Conservation (phyloP, 1,140 invertebrate genomes). For the Phocides pigmalion region DNA sequence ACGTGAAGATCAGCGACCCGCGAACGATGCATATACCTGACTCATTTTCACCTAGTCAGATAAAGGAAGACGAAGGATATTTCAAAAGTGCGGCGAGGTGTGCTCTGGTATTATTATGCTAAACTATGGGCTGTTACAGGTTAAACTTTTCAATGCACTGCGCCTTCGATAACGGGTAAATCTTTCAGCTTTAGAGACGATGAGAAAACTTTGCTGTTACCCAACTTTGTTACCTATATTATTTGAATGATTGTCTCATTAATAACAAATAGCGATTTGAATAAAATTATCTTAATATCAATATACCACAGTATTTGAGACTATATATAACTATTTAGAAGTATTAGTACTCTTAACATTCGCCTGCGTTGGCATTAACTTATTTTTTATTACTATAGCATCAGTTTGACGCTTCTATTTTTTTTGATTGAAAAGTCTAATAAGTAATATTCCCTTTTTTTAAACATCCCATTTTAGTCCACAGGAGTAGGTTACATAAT, state of each 20-base stretch:
- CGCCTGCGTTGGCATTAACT: too few relatives aligned
- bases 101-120: constrained; percentile 28
- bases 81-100: constrained; percentile 21
- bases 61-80: constrained; percentile 5
- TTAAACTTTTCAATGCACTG: constrained; percentile 15
- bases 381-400: too few relatives aligned
- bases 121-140: constrained; percentile 23
- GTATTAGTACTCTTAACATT: too few relatives aligned
- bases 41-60: background rate
- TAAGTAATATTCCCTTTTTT: too few relatives aligned
- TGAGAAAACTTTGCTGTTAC: constrained; percentile 10
- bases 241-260: too few relatives aligned
- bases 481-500: background rate
- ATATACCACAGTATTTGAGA: too few relatives aligned
- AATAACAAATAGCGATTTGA: too few relatives aligned
- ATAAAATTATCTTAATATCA: too few relatives aligned
- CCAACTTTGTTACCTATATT: constrained; percentile 1
- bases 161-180: constrained; percentile 28
- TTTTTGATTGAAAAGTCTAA: too few relatives aligned
- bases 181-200: constrained; percentile 5
- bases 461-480: too few relatives aligned
- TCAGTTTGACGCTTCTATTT: too few relatives aligned
- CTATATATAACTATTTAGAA: too few relatives aligned
- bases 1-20: constrained; percentile 14
- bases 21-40: background rate